A percentile compares a stretch with the other conserved stretches of the same genome.
phyloP scores from a whole-genome alignment of 2,888 invertebrate species.

The Caenorhabditis angaria region DNA sequence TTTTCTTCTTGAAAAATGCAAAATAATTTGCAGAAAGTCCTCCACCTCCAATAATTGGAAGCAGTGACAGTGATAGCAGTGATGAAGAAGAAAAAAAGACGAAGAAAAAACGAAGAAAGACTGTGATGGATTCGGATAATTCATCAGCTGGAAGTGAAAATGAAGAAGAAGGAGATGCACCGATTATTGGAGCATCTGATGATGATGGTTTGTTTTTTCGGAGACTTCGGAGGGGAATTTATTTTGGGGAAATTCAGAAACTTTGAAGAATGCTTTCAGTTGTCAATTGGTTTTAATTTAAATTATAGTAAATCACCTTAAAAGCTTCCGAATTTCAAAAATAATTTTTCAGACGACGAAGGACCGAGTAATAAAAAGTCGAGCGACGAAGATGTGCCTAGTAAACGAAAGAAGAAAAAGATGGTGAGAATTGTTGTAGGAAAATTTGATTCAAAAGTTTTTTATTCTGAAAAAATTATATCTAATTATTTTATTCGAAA shows the following conservation, averaged over 20 bases:
- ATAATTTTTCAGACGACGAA: background rate
- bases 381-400: background rate
- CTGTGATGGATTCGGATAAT: constrained; percentile 38
- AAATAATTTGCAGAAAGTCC: constrained; percentile 34
- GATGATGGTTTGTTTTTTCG: constrained; percentile 9
- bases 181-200: constrained; percentile 39
- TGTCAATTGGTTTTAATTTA: too few relatives aligned
- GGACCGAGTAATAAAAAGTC: background rate
- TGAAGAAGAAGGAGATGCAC: constrained; percentile 16
- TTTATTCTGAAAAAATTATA: background rate
- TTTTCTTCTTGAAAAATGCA: background rate
- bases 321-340: too few relatives aligned
- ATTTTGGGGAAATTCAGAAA: too few relatives aligned
- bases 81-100: constrained; percentile 37
- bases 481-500: too few relatives aligned
- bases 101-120: constrained; percentile 47
- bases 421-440: constrained; percentile 10
- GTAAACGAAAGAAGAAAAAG: constrained; percentile 5
- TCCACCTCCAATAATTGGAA: constrained; percentile 14
- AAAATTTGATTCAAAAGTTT: background rate
- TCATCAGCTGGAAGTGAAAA: constrained; percentile 20
- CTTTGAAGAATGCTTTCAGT: too few relatives aligned
- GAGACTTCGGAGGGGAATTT: too few relatives aligned
- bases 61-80: constrained; percentile 30
- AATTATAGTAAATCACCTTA: too few relatives aligned